Conservation (phyloP, 2,888 invertebrate genomes). For the Thymelicus sylvestris region DNA sequence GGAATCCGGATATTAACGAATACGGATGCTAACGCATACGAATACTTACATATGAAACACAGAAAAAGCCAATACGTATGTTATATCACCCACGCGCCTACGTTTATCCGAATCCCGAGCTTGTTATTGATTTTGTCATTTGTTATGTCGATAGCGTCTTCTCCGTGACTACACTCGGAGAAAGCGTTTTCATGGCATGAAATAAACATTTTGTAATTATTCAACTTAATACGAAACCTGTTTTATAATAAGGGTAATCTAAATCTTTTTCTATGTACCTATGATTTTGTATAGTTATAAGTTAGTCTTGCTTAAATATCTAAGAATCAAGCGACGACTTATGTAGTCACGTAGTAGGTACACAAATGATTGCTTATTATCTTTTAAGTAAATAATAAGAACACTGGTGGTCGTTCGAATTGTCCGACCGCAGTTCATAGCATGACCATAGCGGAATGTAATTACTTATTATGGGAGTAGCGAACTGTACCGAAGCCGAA, state of each 20-base stretch:
- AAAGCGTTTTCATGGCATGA: constrained; percentile 55
- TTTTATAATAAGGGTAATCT: not conserved
- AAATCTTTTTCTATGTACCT: too few relatives aligned
- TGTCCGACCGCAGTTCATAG: not conserved
- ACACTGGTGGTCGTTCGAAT: too few relatives aligned
- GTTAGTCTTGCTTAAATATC: too few relatives aligned
- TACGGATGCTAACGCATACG: not conserved
- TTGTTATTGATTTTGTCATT: constrained; percentile 63
- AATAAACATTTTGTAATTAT: constrained; percentile 44
- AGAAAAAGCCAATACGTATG: not conserved
- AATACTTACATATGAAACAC: not conserved
- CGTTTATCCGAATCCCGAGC: not conserved
- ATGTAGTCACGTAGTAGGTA: too few relatives aligned
- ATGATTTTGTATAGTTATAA: too few relatives aligned
- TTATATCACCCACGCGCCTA: constrained; percentile 5
- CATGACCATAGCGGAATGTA: constrained; percentile 13
- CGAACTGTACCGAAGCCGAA: constrained; percentile 1
- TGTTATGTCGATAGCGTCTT: constrained; percentile 45
- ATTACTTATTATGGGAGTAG: constrained; percentile 4
- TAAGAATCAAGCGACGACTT: too few relatives aligned
- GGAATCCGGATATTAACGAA: too few relatives aligned
- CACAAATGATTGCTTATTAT: too few relatives aligned
- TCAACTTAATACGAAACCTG: constrained; percentile 39
- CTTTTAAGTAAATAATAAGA: too few relatives aligned
- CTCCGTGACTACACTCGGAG: constrained; percentile 61